Evolutionary conservation across 2,888 invertebrate species (phyloP), one percentile per base, ranked within the genome.

Genomic region (Tortricodes alternella): DNA sequence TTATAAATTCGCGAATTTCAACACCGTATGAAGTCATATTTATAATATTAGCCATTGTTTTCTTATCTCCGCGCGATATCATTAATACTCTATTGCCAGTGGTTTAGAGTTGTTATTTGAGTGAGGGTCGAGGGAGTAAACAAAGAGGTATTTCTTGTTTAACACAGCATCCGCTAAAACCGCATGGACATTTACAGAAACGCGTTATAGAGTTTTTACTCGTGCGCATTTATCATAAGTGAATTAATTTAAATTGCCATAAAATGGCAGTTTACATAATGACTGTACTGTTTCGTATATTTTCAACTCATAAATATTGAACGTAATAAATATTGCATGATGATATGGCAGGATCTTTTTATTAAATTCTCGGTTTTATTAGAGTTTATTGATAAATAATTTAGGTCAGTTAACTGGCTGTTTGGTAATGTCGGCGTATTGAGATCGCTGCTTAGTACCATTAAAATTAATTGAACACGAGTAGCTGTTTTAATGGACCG

Each of bases 231-330:
- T 82, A 87, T 84, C 82, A 84, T 84, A 86, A 85, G 82, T 80
- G 85, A 88, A 87, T 88, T 86, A 86, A 89, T 87, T 88, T 80
- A 78, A 82, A 85, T 86, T 81, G 81, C 74, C 76, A 86, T 84
- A 81, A 86, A 84, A 82, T 83, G 73, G 71, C 76, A 72, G 74
- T 82, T 84, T 78, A 80, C 81, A 83, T 84, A 85, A 85, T 81
- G 80, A 74, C 66, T 66, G 69, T 68, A 68, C 68, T 67, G 68
- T 73, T 77, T 80, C 71, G 68, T 70, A 68, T 73, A 72, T 66
- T 64, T 64, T 74, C n/a, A 71, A 66, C 61, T 71, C 72, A 81
- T 85, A 68, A 73, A 76, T 77, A 71, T 76, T 74, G 65, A 76
- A 73, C 71, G 68, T 71, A 63, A 74, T 78, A 74, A 75, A 80